Evolutionary conservation across 2,797 vertebrate species (phyloP).

Genomic region (Sebastes nivosus): DNA sequence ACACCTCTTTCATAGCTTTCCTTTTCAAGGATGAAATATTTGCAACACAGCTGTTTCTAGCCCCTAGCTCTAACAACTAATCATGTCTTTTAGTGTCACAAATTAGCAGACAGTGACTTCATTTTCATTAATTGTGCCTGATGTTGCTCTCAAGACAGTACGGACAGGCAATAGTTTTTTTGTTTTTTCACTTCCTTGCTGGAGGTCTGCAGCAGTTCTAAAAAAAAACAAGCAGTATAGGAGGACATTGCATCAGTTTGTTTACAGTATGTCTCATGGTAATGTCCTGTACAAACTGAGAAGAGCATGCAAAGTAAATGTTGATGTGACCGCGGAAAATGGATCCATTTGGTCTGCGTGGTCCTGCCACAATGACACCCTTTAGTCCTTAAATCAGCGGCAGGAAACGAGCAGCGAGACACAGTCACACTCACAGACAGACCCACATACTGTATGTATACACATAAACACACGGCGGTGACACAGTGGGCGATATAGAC

Average conservation of each 20-base stretch:
- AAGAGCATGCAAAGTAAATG: conserved; percentile 50
- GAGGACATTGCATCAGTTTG: conserved; percentile 33
- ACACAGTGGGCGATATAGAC: conserved; percentile 54
- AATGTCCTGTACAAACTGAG: conserved; percentile 31
- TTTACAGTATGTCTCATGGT: conserved; percentile 30
- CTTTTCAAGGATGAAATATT: conserved; percentile 17
- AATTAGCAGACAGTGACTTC: conserved; percentile 38
- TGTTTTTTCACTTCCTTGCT: background rate
- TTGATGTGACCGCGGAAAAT: conserved; percentile 52
- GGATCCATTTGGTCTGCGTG: conserved; percentile 51
- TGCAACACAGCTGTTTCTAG: conserved; percentile 12
- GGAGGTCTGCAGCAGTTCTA: conserved; percentile 9
- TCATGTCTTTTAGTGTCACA: conserved; percentile 14
- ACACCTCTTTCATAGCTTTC: background rate
- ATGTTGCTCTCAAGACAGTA: conserved; percentile 2
- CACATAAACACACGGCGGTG: conserved; percentile 32
- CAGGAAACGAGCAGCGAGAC: conserved; percentile 51
- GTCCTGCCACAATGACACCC: conserved; percentile 58
- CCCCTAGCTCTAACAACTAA: background rate
- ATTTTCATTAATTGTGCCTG: conserved; percentile 13
- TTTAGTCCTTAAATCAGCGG: conserved; percentile 50
- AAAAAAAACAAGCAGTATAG: conserved; percentile 18
- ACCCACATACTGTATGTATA: background rate
- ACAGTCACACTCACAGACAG: conserved; percentile 16
- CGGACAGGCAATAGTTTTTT: background rate